Evolutionary conservation across 2,888 invertebrate genomes (phyloP), one percentile per base, ranked within the genome.

Genomic region (Aphidius colemani): DNA sequence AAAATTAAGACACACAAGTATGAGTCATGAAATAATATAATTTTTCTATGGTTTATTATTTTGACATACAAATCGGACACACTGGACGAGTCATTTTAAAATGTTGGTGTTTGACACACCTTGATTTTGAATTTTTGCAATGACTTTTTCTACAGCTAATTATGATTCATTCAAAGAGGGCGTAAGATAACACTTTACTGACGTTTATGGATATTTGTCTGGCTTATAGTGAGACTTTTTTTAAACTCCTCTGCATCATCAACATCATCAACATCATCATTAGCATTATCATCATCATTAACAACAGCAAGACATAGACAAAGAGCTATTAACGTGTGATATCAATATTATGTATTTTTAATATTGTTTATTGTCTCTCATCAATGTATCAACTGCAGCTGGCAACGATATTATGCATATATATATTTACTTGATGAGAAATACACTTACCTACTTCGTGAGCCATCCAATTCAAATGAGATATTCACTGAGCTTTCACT

Each of bases 131-230:
- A 63, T 56, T 45, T 62, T 59, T 63, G 71, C 70, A 57, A 57
- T 69, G 69, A 69, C 67, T 64, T 73, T 67, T 72, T 70, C 69
- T 66, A 55, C 66, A 64, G 61, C 69, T 74, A 73, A 75, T 75
- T 71, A 65, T 72, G 72, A 75, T 75, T 75, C 74, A 75, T 71
- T 71, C 58, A 43, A 49, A 30, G 56, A 61, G 66, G 43, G 65
- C 59, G 60, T 46, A 51, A 60, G 49, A 48, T 63, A 57, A 41
- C 44, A 43, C 55, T 44, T 46, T 10, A 45, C 45, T 10, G 44
- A 43, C 55, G 11, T 57, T 57, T 57, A 57, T 57, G 57, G 57
- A 46, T 57, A 39, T 57, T 46, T 40, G 57, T 57, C 57, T 57
- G 57, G 46, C 30, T 6, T 5, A 30, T 30, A 5, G 30, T 30